Conservation (phyloP, 2,113 vertebrate genomes). For the Cephalopterus ornatus region DNA sequence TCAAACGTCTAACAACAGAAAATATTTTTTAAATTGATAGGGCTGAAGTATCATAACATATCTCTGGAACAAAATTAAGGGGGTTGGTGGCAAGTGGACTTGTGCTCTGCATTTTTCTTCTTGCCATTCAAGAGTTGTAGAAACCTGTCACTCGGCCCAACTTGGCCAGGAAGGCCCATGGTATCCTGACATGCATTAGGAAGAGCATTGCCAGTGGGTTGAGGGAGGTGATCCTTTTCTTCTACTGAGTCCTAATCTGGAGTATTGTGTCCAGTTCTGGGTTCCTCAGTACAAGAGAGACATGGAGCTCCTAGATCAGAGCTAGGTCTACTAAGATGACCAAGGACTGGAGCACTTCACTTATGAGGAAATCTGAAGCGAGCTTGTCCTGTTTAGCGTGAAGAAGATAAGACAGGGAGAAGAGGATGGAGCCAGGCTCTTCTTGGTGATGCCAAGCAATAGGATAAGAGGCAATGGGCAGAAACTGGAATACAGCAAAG, state of each 20-base stretch:
- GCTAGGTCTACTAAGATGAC: accelerated
- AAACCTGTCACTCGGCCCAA: background rate
- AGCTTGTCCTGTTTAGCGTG: background rate
- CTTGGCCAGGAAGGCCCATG: background rate
- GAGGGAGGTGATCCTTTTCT: background rate
- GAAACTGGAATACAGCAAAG: background rate
- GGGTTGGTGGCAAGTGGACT: accelerated
- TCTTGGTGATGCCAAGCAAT: background rate
- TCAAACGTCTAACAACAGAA: background rate
- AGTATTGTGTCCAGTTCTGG: background rate
- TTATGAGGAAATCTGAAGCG: background rate
- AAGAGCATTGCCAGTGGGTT: background rate
- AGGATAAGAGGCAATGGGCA: background rate
- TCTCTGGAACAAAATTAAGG: background rate
- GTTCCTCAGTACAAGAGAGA: background rate
- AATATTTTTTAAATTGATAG: background rate
- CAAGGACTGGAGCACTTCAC: background rate
- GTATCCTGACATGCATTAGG: background rate
- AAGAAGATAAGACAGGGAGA: background rate
- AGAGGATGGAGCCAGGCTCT: background rate
- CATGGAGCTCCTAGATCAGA: background rate
- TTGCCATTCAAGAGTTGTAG: background rate
- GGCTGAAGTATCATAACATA: background rate
- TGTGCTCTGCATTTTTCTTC: background rate
- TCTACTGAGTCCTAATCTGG: background rate